Conservation (phyloP, 1,140 invertebrate genomes). For the Leptinotarsa defecta region DNA sequence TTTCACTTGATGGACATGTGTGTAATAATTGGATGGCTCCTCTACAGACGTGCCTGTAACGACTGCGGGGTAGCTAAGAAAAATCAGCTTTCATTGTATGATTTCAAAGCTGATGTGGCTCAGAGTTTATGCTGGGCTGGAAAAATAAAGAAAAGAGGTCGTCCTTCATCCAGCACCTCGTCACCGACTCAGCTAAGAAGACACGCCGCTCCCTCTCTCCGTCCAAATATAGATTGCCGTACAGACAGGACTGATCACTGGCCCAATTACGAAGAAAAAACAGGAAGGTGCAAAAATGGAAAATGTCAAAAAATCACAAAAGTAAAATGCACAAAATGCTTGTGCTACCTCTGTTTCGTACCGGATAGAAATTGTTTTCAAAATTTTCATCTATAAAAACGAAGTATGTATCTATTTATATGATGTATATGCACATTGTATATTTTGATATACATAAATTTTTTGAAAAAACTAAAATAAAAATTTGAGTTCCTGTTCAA, state of each 20-base stretch:
- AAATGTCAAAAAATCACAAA: slow-evolving; percentile 2
- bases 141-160: slow-evolving; percentile 1
- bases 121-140: neutral
- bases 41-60: neutral
- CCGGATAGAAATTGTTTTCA: slow-evolving; percentile 1
- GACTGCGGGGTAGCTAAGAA: neutral
- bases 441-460: neutral
- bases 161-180: neutral
- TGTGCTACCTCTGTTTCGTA: neutral
- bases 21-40: slow-evolving; percentile 30
- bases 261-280: neutral
- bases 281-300: neutral
- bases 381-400: no score
- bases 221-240: neutral
- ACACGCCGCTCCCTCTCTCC: neutral
- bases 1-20: slow-evolving; percentile 36
- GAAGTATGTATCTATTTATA: neutral
- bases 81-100: neutral
- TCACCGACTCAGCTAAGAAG: neutral
- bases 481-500: neutral
- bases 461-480: slow-evolving; percentile 1
- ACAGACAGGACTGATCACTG: neutral
- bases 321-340: neutral
- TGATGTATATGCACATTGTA: neutral
- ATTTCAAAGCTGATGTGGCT: slow-evolving; percentile 7